Evolutionary conservation across 1,140 invertebrate species (phyloP).

Genomic region (Rhagoletis pomonella): DNA sequence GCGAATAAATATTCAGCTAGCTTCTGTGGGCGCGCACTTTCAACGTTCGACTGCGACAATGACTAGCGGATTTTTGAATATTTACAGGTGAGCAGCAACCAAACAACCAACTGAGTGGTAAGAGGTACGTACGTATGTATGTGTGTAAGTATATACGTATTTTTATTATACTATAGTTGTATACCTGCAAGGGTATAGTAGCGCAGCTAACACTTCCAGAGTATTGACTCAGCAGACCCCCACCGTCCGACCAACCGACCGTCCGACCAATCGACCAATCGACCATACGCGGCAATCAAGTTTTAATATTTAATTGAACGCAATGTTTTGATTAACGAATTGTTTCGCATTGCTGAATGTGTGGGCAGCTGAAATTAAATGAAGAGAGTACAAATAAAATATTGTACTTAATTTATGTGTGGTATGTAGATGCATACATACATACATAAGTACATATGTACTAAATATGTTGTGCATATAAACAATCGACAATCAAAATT

Average conservation of each 20-base stretch:
- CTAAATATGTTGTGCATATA: not conserved
- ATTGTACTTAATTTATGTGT: too few species aligned
- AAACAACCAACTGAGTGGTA: not conserved
- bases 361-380: not conserved
- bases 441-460: too few species aligned
- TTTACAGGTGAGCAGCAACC: slow-evolving; percentile 13
- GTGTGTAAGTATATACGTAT: not conserved
- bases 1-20: not conserved
- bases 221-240: not conserved
- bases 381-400: slow-evolving; percentile 16
- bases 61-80: slow-evolving; percentile 31
- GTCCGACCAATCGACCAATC: too few species aligned
- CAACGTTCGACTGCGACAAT: slow-evolving; percentile 13
- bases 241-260: too few species aligned
- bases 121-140: not conserved
- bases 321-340: slow-evolving; percentile 41
- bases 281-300: slow-evolving; percentile 25
- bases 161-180: too few species aligned
- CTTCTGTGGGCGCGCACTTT: slow-evolving; percentile 29
- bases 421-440: too few species aligned
- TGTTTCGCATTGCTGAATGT: not conserved
- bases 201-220: not conserved
- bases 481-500: slow-evolving; percentile 36
- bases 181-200: not conserved
- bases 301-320: slow-evolving; percentile 45